These are phyloP conservation scores for Watsonalla cultraria DNA, from an alignment of 2,888 invertebrate species.

Conservation along the genomic window DNA sequence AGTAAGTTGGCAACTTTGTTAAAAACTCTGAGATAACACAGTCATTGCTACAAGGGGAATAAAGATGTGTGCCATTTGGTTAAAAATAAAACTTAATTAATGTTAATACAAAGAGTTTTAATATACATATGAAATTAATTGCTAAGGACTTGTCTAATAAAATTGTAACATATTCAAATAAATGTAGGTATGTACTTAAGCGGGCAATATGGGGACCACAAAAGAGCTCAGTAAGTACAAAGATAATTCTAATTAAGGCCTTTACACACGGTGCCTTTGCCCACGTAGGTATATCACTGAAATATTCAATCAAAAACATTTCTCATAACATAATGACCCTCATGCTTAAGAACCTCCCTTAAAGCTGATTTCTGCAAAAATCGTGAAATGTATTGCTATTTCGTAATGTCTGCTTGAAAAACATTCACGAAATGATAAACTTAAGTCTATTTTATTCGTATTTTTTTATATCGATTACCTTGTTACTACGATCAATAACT, in stretches of 20 bases:
- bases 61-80: conserved; percentile 1
- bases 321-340: background rate
- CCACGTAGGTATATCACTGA: background rate
- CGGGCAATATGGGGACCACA: conserved; percentile 42
- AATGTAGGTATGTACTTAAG: conserved; percentile 17
- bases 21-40: background rate
- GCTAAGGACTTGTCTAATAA: background rate
- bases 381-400: too few species aligned
- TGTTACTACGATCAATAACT: too few species aligned
- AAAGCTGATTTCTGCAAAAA: too few species aligned
- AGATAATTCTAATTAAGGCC: conserved; percentile 17
- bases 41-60: background rate
- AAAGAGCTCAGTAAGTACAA: conserved; percentile 33
- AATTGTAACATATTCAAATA: conserved; percentile 4
- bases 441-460: too few species aligned
- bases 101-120: background rate
- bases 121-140: background rate
- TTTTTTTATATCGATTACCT: too few species aligned
- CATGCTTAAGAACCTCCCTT: too few species aligned
- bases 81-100: background rate
- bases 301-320: background rate
- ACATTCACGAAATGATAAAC: too few species aligned
- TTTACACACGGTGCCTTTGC: conserved; percentile 26
- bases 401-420: too few species aligned
- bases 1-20: background rate